Conservation (phyloP, 1,140 invertebrate species). For the Acromyrmex charruanus region DNA sequence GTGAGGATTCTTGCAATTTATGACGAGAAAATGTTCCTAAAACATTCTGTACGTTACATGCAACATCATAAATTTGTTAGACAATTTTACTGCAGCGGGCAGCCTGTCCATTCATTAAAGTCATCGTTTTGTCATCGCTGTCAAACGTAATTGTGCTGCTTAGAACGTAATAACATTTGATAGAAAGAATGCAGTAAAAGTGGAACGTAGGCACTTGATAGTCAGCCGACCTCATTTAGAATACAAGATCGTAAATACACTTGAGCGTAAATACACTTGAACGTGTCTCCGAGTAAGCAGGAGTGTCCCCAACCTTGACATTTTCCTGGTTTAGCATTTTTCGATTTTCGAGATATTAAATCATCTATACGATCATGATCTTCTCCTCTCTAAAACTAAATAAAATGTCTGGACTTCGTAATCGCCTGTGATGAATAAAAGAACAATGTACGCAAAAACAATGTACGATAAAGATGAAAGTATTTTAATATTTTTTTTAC, state of each 20-base stretch:
- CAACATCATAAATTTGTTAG: neutral
- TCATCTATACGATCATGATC: neutral
- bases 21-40: neutral
- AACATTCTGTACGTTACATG: neutral
- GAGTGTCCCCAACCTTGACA: slow-evolving; percentile 67
- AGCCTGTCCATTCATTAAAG: slow-evolving; percentile 44
- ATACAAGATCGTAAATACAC: slow-evolving; percentile 15
- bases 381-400: neutral
- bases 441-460: neutral
- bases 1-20: neutral
- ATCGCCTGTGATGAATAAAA: slow-evolving; percentile 13
- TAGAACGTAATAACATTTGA: slow-evolving; percentile 15
- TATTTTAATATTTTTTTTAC: neutral
- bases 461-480: neutral
- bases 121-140: slow-evolving; percentile 15
- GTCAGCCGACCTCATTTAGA: slow-evolving; percentile 9
- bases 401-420: neutral
- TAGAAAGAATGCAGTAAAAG: slow-evolving; percentile 56
- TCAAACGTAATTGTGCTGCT: neutral
- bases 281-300: slow-evolving; percentile 32
- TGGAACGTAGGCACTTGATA: slow-evolving; percentile 61
- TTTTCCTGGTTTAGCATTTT: slow-evolving; percentile 29
- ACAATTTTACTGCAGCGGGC: neutral
- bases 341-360: slow-evolving; percentile 28
- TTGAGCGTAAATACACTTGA: neutral